Percentiles rank a stretch among this genome's conserved stretches.
phyloP scores from a whole-genome alignment of 92 coral and sea anemone genomes.

The Parazoanthus atlanticus region DNA sequence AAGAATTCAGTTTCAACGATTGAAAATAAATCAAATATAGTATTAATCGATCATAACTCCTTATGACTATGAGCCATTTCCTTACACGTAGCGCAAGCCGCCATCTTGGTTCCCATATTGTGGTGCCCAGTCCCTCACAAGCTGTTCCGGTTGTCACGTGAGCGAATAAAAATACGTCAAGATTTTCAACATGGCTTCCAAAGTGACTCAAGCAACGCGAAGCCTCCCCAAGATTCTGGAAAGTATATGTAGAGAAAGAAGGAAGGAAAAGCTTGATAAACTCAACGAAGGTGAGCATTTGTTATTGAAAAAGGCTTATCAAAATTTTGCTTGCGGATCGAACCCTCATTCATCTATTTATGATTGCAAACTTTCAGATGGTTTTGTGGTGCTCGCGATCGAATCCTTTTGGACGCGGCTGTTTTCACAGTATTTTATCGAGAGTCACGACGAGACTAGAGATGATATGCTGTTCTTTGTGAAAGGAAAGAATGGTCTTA shows the following conservation, averaged over 20 bases:
- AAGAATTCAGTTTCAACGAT: not conserved
- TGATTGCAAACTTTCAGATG: constrained; percentile 59
- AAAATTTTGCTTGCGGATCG: not conserved
- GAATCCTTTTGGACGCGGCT: constrained; percentile 92
- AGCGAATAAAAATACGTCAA: constrained; percentile 22
- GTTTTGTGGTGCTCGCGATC: constrained; percentile 87
- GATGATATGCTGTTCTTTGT: constrained; percentile 88
- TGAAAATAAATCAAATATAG: too few relatives aligned
- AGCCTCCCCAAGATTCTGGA: constrained; percentile 78
- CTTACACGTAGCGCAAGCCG: not conserved
- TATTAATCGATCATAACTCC: too few relatives aligned
- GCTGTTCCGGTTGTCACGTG: constrained; percentile 56
- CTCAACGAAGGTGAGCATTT: constrained; percentile 78
- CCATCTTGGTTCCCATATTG: constrained; percentile 18
- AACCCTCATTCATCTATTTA: not conserved
- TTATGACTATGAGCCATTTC: too few relatives aligned
- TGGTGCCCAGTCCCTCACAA: constrained; percentile 32
- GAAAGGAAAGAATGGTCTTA: constrained; percentile 65
- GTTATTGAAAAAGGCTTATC: not conserved
- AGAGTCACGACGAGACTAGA: constrained; percentile 79
- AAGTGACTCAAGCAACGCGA: constrained; percentile 45
- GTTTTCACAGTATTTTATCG: constrained; percentile 86
- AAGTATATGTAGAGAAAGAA: constrained; percentile 85
- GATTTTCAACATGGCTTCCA: constrained; percentile 75
- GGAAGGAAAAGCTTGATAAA: constrained; percentile 82